Evolutionary conservation across 2,888 invertebrate genomes (phyloP).

Genomic region (Netelia fuscicornis): DNA sequence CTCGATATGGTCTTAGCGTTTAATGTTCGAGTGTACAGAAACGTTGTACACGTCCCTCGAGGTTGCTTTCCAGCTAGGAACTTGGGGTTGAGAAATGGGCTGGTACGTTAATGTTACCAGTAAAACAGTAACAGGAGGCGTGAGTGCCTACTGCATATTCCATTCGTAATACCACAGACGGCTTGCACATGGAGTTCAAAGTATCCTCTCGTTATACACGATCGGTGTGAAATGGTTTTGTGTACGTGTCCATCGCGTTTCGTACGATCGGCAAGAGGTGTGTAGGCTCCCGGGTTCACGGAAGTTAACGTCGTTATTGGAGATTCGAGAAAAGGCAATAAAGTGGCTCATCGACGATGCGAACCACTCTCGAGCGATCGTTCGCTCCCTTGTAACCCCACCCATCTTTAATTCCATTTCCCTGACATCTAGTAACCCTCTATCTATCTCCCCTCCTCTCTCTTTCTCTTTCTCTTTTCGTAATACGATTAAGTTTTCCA

Average conservation of each 20-base stretch:
- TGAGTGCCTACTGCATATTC: slow-evolving; percentile 63
- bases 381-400: slow-evolving; percentile 19
- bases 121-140: slow-evolving; percentile 29
- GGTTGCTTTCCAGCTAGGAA: slow-evolving; percentile 28
- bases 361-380: slow-evolving; percentile 60
- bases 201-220: slow-evolving; percentile 5
- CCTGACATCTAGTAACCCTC: slow-evolving; percentile 8
- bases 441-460: slow-evolving; percentile 37
- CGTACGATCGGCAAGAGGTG: neutral
- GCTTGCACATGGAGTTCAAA: neutral
- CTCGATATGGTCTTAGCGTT: slow-evolving; percentile 13
- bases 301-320: slow-evolving; percentile 66
- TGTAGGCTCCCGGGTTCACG: neutral
- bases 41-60: slow-evolving; percentile 29
- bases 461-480: slow-evolving; percentile 33
- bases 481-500: slow-evolving; percentile 68
- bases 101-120: slow-evolving; percentile 2
- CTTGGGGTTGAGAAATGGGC: slow-evolving; percentile 13
- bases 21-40: slow-evolving; percentile 25
- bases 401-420: slow-evolving; percentile 3
- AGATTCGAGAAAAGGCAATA: slow-evolving; percentile 64
- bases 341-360: slow-evolving; percentile 68
- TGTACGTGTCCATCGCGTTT: slow-evolving; percentile 35
- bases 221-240: slow-evolving; percentile 23
- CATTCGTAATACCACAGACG: slow-evolving; percentile 18